Base-by-base conservation (phyloP, 2,888 invertebrate species). In the Escarpia spicata region DNA sequence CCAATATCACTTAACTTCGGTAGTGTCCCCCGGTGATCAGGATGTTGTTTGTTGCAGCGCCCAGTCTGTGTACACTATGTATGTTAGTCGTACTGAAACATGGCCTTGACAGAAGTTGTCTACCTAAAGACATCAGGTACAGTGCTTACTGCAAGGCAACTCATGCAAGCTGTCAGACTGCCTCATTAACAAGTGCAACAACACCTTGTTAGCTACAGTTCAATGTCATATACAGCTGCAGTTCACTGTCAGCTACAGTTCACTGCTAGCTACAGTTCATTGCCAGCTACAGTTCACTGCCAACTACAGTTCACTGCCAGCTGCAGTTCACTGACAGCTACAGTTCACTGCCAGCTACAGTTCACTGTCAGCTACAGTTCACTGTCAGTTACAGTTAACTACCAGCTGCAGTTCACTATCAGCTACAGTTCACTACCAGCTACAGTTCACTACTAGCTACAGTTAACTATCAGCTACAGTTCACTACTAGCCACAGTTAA, bases 31-130 rank as follows among this genome's bases (percentile, higher is more conserved):
- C 19, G 26, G 75, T 75, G 75, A 75, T 75, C 75, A 19, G 26
- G 75, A 75, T 6, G 26, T 75, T n/a, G 92, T 91, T 93, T 92
- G 91, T 95, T 96, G 52, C 95, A 96, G 97, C 97, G 93, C 98
- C 98, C 1, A 97, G 97, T 6, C 97, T 98, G 90, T 98, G 98
- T 96, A 98, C 98, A 0, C 96, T 98, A 92, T 97, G 98, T 95
- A 97, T 98, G 94, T 96, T 98, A 93, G 97, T 97, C 92, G 98
- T 98, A 12, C 96, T 98, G 92, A 97, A 97, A 95, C 95, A 98
- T 95, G 97, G 97, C 92, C 96, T 98, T 92, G 97, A 98, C 92
- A 97, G 97, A 93, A 96, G 97, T 0, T 96, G 96, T 93, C 96
- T 98, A 93, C 98, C 98, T 12, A 96, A 97, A 93, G 97, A 97